A percentile compares a stretch with the other conserved stretches of the same genome.
phyloP scores from a whole-genome alignment of 2,888 invertebrate genomes.

The Apamea monoglypha region DNA sequence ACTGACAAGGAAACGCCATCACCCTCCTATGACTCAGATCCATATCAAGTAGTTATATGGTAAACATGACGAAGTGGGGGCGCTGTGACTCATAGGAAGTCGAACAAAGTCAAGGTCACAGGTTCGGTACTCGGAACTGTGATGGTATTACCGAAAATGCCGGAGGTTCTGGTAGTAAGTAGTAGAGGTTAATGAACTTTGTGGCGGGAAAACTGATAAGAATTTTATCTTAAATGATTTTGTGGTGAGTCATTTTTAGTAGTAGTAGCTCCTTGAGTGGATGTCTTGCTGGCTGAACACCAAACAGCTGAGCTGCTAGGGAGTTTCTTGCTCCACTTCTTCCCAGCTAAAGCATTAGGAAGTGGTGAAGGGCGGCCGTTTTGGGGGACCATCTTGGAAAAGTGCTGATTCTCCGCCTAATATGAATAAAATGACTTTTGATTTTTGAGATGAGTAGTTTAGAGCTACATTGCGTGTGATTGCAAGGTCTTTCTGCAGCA shows the following conservation, averaged over 20 bases:
- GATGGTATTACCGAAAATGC: constrained; percentile 36
- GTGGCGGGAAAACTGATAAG: constrained; percentile 26
- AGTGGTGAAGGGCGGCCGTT: background rate
- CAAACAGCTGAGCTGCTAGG: background rate
- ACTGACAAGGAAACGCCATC: constrained; percentile 8
- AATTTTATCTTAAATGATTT: constrained; percentile 9
- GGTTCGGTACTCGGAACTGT: constrained; percentile 53
- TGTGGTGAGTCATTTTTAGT: constrained; percentile 24
- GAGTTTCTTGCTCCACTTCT: background rate
- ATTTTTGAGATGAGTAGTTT: no score
- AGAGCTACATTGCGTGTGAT: background rate
- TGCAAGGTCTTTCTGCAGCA: background rate
- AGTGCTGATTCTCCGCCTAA: no score
- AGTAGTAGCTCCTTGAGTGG: background rate
- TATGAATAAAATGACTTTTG: no score
- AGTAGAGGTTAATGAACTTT: constrained; percentile 48
- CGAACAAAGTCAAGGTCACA: constrained; percentile 56
- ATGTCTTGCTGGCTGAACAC: background rate
- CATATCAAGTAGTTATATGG: constrained; percentile 28
- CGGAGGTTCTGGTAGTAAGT: constrained; percentile 45
- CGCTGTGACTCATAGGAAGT: constrained; percentile 55
- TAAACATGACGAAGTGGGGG: constrained; percentile 45
- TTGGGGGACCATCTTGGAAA: no score
- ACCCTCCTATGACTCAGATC: constrained; percentile 50
- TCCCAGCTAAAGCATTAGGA: background rate